Percentiles rank a stretch among this genome's conserved stretches.
Conservation (phyloP, 2,797 vertebrate genomes). For the Phrynocephalus vlangalii region DNA sequence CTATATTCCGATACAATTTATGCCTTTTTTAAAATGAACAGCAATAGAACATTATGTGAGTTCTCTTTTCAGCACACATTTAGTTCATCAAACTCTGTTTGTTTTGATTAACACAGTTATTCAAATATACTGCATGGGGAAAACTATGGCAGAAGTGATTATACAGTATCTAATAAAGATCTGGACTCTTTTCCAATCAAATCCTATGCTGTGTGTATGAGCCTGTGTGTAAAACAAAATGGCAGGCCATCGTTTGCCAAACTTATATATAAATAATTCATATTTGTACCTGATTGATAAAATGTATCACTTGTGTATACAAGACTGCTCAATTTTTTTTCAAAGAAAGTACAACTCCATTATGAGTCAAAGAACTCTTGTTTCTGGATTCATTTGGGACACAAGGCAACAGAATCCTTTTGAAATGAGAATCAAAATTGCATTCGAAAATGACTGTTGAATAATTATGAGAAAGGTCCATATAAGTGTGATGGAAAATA, state of each 20-base stretch:
- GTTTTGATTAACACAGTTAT: background rate
- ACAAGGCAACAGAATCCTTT: background rate
- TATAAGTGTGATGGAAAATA: background rate
- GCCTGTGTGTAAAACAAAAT: background rate
- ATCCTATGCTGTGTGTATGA: background rate
- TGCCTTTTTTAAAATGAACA: background rate
- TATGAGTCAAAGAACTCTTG: background rate
- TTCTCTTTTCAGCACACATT: background rate
- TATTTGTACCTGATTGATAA: background rate
- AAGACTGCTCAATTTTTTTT: background rate
- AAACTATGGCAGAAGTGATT: background rate
- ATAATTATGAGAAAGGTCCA: background rate
- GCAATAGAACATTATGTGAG: background rate
- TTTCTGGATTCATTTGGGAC: slow-evolving; percentile 2
- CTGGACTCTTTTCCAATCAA: background rate
- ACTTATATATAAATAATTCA: background rate
- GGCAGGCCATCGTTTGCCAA: background rate
- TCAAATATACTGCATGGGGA: background rate
- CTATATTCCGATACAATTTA: background rate
- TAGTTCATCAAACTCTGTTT: background rate
- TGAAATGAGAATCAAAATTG: background rate
- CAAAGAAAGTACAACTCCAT: background rate
- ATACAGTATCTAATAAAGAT: background rate
- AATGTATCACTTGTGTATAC: accelerated
- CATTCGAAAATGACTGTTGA: accelerated